A percentile compares a stretch with the other conserved stretches of the same genome.
These are phyloP conservation scores for Tortrix viridana DNA, from an alignment of 2,888 invertebrate species.

Conservation along the genomic window DNA sequence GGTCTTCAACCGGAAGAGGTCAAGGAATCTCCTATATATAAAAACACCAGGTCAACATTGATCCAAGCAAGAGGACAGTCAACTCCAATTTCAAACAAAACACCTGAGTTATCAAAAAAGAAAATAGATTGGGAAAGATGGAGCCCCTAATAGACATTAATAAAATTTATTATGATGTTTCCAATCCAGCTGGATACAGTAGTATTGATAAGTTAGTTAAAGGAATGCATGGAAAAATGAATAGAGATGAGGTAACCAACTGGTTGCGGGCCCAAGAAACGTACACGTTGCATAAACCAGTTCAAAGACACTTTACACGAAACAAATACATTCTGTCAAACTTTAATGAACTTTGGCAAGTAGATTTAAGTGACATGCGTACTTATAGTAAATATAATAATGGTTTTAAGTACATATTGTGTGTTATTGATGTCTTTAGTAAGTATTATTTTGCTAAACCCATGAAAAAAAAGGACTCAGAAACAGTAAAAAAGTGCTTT, in stretches of 20 bases:
- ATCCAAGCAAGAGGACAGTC: not conserved
- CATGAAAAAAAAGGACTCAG: slow-evolving; percentile 41
- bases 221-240: slow-evolving; percentile 45
- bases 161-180: slow-evolving; percentile 44
- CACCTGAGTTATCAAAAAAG: slow-evolving; percentile 22
- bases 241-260: slow-evolving; percentile 37
- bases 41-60: slow-evolving; percentile 10
- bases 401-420: slow-evolving; percentile 41
- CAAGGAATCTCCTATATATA: not conserved
- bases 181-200: slow-evolving; percentile 45
- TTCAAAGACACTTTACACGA: slow-evolving; percentile 32
- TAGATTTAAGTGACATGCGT: slow-evolving; percentile 42
- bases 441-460: slow-evolving; percentile 42
- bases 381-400: slow-evolving; percentile 40
- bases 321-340: slow-evolving; percentile 44
- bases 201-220: slow-evolving; percentile 40
- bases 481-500: slow-evolving; percentile 42
- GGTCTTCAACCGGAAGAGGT: slow-evolving; percentile 9
- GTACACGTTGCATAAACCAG: slow-evolving; percentile 44
- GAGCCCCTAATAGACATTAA: slow-evolving; percentile 47
- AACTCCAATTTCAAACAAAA: slow-evolving; percentile 14
- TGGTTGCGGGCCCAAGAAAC: slow-evolving; percentile 45
- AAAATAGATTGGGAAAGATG: slow-evolving; percentile 48
- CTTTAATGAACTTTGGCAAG: slow-evolving; percentile 41
- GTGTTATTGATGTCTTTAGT: slow-evolving; percentile 45